phyloP scores from a whole-genome alignment of 2,113 vertebrate genomes.

The Aramus guarauna region DNA sequence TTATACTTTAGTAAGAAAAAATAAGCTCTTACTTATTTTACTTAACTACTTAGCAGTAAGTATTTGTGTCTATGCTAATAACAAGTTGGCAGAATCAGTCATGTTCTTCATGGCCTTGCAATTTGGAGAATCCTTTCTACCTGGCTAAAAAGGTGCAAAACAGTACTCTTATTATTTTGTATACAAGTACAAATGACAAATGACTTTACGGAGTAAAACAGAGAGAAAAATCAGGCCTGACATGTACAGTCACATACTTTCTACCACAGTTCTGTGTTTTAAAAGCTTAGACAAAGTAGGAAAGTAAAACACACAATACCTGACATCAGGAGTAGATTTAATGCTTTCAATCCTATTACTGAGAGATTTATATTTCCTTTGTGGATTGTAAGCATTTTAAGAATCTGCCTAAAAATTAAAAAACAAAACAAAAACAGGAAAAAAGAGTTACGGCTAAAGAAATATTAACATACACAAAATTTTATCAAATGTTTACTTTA shows the following conservation, averaged over 20 bases:
- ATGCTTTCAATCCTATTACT: conserved; percentile 78
- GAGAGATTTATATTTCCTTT: conserved; percentile 74
- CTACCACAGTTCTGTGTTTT: not conserved
- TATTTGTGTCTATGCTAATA: not conserved
- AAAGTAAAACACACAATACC: conserved; percentile 71
- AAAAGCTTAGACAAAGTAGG: not conserved
- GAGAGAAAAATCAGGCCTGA: not conserved
- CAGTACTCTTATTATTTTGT: not conserved
- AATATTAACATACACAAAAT: not conserved
- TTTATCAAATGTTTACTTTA: not conserved
- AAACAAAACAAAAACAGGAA: not conserved
- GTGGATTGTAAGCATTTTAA: conserved; percentile 82
- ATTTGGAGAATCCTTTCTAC: not conserved
- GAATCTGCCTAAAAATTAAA: conserved; percentile 80
- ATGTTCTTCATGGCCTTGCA: not conserved
- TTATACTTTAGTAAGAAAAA: not conserved
- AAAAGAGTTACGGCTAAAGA: not conserved
- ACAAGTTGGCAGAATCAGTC: not conserved
- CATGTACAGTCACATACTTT: not conserved
- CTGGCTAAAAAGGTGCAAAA: not conserved
- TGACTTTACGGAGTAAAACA: not conserved
- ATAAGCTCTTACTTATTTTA: not conserved
- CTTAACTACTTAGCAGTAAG: not conserved
- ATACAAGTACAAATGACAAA: not conserved
- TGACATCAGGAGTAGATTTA: conserved; percentile 87